These are phyloP conservation scores for Gymnoscopelus braueri DNA, from an alignment of 2,797 vertebrate species.

Conservation along the genomic window DNA sequence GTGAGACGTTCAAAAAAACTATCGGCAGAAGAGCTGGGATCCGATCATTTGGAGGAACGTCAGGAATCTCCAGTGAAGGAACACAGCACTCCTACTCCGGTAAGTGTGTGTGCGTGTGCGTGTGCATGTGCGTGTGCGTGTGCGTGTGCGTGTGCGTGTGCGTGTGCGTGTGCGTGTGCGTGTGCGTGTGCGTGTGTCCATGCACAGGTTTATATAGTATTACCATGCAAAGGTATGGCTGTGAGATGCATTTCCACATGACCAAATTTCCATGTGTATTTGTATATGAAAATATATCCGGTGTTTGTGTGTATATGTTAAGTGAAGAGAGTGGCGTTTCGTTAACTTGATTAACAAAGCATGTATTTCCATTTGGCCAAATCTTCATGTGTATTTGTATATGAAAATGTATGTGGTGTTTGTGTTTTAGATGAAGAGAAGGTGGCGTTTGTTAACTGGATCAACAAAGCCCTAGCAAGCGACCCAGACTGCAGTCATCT, in stretches of 20 bases:
- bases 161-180: neutral
- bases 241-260: no score
- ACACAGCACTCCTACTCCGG: conserved; percentile 98
- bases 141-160: neutral
- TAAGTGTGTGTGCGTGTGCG: conserved; percentile 56
- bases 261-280: no score
- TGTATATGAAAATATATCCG: no score
- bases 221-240: neutral
- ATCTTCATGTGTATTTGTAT: neutral
- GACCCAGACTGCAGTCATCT: conserved; percentile 93
- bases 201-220: no score
- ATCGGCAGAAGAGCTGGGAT: conserved; percentile 92
- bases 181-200: neutral
- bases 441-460: conserved; percentile 97
- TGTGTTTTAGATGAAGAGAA: conserved; percentile 93
- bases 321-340: no score
- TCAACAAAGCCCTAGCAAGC: conserved; percentile 93
- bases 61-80: conserved; percentile 91
- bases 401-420: conserved; percentile 10
- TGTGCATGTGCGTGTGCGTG: no score
- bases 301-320: no score
- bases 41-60: conserved; percentile 92
- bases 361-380: neutral
- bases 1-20: conserved; percentile 90
- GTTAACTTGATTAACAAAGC: neutral